Base-by-base conservation (phyloP, 2,797 vertebrate genomes). In the Crax fasciolata region DNA sequence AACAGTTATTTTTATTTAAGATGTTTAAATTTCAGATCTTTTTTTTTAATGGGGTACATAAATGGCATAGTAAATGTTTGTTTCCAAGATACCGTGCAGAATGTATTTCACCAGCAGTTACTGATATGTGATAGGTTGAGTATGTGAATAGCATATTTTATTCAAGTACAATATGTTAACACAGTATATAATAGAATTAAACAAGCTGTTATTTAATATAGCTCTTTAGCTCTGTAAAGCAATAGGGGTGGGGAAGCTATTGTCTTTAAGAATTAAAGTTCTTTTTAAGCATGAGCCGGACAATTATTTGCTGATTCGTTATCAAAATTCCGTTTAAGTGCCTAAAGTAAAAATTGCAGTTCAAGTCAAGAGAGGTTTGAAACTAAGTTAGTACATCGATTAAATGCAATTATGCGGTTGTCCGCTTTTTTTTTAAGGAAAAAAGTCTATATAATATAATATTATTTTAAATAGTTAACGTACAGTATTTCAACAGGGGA, bases 101-200 rank as follows among this genome's bases (percentile, higher is more conserved):
- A 90, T 67, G 51, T 89, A 70, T 88, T 95, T 94, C 91, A 91
- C 73, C 63, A 81, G 87, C 73, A 79, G 91, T 70, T 91, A 76
- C 43, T 87, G 82, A 81, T 90, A 84, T 86, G 83, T 58, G 89
- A 94, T 95, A 91, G 88, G 94, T 68, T 84, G 82, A 46, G 73
- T 91, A n/a, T 92, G 91, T 81, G 92, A 97, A 91, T 87, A 93
- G 92, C 44, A 46, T 94, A 58, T 95, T 96, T 96, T 91, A 96
- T 92, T 59, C 85, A 94, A 91, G 73, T 94, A 90, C 91, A 95
- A 28, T 93, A 95, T 90, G 91, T 88, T 91, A 95, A 84, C 94
- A 62, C 2, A 9, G 75, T 85, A 85, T 91, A 39, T 93, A 91
- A 92, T 49, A 67, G 87, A 94, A 95, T 88, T 94, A 94, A 94